Base-by-base conservation (phyloP, 1,140 invertebrate genomes). In the Drosophila novamexicana region DNA sequence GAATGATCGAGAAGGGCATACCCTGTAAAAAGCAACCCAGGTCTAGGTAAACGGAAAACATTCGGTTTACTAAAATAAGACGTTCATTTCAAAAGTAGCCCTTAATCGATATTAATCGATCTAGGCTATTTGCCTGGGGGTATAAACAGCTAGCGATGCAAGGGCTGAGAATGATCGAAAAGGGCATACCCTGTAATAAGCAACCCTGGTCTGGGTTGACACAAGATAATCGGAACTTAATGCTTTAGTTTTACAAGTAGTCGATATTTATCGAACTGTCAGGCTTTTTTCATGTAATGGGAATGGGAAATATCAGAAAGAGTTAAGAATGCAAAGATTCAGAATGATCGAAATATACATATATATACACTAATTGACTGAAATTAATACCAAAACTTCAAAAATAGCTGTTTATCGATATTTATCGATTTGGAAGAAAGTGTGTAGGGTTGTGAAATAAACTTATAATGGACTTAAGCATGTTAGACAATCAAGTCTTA, bases 71-170 rank as follows among this genome's bases (percentile, higher is more conserved):
- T 29, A 0, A 29, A 29, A 29, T 5, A 18, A 18, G 18, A 4
- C 22, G 5, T 29, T 5, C 0, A 29, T 29, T 29, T 29, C 22
- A 5, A 29, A 22, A 42, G 22, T 22, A 22, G 22, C 18, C 18
- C 18, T 18, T 18, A 18, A 18, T 0, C 22, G 22, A 29, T 29
- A 29, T 29, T 29, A 6, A 29, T 29, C 22, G 22, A 29, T 22
- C 22, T 22, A 53, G 81, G 34, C 81, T 57, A 86, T 88, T 88
- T 88, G 73, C 83, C 79, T 88, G 83, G 83, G 83, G 88, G 1
- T 88, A 75, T 22, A 22, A 39, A 57, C 29, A 50, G 22, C 16
- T 42, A 16, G 7, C 22, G 22, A 22, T 37, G 50, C 2, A n/a
- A 53, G n/a, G 6, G n/a, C 6, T 9, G 1, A 7, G 14, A 44